Evolutionary conservation across 2,797 vertebrate genomes (phyloP).

Genomic region (Crocidura indochinensis): DNA sequence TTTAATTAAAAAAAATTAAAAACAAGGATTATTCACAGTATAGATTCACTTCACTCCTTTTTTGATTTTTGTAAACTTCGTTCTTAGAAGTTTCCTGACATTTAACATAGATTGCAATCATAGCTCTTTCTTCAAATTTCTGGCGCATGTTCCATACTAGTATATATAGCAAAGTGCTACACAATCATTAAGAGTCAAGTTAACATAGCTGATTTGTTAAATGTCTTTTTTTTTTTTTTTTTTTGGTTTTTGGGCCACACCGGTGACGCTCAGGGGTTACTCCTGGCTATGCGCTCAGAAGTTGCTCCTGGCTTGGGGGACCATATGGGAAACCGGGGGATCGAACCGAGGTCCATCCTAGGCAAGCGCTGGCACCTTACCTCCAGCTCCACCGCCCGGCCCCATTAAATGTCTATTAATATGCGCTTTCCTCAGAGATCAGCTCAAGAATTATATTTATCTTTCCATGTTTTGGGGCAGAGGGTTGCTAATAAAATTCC

Average conservation of each 20-base stretch:
- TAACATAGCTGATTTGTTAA: neutral
- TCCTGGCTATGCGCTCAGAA: too few relatives aligned
- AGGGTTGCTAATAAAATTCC: constrained; percentile 4
- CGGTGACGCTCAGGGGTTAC: too few relatives aligned
- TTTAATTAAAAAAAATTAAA: neutral
- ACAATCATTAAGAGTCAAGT: neutral
- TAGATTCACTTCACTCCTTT: neutral
- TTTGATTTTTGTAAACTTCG: constrained; percentile 18
- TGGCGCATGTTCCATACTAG: neutral
- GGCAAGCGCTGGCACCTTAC: too few relatives aligned
- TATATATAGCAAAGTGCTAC: constrained; percentile 11
- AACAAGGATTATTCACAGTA: neutral
- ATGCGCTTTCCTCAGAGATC: neutral
- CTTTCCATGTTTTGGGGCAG: neutral
- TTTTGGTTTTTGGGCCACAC: too few relatives aligned
- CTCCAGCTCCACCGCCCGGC: too few relatives aligned
- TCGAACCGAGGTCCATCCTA: too few relatives aligned
- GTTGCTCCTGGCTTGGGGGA: too few relatives aligned
- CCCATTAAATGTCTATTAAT: neutral
- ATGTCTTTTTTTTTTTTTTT: too few relatives aligned
- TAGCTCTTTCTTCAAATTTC: constrained; percentile 30
- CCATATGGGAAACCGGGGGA: too few relatives aligned
- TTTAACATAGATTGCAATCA: constrained; percentile 49
- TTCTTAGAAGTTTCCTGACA: constrained; percentile 38
- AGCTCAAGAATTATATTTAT: neutral